Percentiles rank a stretch among this genome's conserved stretches.
Conservation (phyloP, 2,113 vertebrate species). For the Dolichallabes microphthalmus region DNA sequence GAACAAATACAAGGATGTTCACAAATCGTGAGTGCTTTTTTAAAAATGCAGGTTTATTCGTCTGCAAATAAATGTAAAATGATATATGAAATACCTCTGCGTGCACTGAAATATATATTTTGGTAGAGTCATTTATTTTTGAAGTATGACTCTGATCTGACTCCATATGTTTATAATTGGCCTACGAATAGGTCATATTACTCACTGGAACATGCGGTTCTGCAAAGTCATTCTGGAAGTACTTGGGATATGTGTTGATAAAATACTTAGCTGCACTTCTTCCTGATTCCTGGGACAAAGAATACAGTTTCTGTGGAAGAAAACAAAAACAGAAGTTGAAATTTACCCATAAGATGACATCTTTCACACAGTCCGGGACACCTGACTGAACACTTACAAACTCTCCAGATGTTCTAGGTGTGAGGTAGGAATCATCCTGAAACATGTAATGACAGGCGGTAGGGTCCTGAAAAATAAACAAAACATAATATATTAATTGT, state of each 20-base stretch:
- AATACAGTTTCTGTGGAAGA: constrained; percentile 75
- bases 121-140: no score
- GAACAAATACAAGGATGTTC: no score
- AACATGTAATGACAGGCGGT: constrained; percentile 82
- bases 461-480: constrained; percentile 73
- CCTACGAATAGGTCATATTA: neutral
- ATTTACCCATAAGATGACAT: neutral
- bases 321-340: neutral
- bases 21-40: no score
- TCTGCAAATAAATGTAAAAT: no score
- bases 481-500: neutral
- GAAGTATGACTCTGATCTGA: no score
- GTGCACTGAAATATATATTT: no score
- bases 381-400: constrained; percentile 72
- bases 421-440: constrained; percentile 88
- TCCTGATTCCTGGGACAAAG: constrained; percentile 84
- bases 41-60: no score
- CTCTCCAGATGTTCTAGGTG: constrained; percentile 72
- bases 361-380: no score
- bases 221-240: constrained; percentile 86
- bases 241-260: constrained; percentile 79
- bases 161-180: no score
- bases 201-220: constrained; percentile 88
- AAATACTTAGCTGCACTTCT: constrained; percentile 85
- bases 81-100: no score